Evolutionary conservation across 2,888 invertebrate genomes (phyloP), one percentile per base, ranked within the genome.

Genomic region (Pilophorus perplexus): DNA sequence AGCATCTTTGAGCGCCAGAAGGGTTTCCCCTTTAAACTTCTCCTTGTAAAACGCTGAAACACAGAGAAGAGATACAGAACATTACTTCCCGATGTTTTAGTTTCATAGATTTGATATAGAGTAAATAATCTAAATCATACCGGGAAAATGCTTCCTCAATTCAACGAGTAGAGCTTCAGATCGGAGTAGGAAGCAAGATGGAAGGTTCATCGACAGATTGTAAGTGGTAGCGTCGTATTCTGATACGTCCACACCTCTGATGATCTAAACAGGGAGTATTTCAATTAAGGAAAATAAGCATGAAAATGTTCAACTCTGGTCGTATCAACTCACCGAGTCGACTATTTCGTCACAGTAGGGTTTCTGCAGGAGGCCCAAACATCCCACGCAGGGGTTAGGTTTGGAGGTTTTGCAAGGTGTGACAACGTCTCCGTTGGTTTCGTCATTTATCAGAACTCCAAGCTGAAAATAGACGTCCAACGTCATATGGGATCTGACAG

Each of bases 291-390:
- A n/a, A 14, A 38, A 16, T 16, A 25, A 33, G 60, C 5, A 16
- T 50, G 50, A 28, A 8, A 25, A 46, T 8, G 40, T 0, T 46
- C 12, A 25, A 60, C 28, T n/a, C 14, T 42, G 2, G 5, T 6
- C 12, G n/a, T n/a, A n/a, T 22, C 20, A 18, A 52, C 37, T 66
- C 69, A 72, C 68, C 33, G 54, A 38, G 44, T 40, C 46, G 22
- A 40, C 55, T 46, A 69, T 65, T 23, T 75, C 14, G 75, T 74
- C 40, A 79, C 75, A 69, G 75, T 80, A 79, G 16, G 78, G 76
- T 64, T 81, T 79, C 73, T 88, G 85, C 59, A 92, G 80, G 4
- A 91, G 77, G 0, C 88, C 89, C 4, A 92, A 77, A 74, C 92
- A 93, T 55, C 84, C 81, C 0, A 82, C 76, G 73, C 93, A 93